phyloP scores from a whole-genome alignment of 2,797 vertebrate genomes.

The Microcaecilia unicolor region DNA sequence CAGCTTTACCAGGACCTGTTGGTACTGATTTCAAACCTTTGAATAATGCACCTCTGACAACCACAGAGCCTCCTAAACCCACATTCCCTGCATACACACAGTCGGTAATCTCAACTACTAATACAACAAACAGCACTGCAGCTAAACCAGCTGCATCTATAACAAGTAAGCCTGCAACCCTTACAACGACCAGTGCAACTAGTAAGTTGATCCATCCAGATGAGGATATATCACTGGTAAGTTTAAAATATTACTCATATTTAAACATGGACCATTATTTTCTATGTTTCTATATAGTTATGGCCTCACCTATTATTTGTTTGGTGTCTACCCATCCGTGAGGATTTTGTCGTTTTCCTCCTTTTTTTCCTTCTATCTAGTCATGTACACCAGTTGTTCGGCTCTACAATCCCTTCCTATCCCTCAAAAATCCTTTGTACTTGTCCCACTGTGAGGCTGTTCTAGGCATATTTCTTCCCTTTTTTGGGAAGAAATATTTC shows the following conservation, averaged over 20 bases:
- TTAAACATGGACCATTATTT: too few relatives aligned
- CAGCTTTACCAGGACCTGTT: slow-evolving; percentile 73
- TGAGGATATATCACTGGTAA: slow-evolving; percentile 99
- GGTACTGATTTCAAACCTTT: slow-evolving; percentile 80
- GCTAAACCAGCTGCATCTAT: slow-evolving; percentile 85
- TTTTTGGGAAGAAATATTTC: too few relatives aligned
- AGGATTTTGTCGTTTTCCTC: too few relatives aligned
- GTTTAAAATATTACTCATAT: slow-evolving; percentile 62
- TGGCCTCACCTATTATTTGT: too few relatives aligned
- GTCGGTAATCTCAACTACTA: slow-evolving; percentile 83
- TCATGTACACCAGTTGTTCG: too few relatives aligned
- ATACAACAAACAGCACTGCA: slow-evolving; percentile 87
- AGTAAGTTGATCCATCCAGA: slow-evolving; percentile 99
- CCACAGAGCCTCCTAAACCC: slow-evolving; percentile 84
- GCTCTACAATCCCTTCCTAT: too few relatives aligned
- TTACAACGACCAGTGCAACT: slow-evolving; percentile 96
- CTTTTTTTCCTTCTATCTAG: too few relatives aligned
- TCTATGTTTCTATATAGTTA: too few relatives aligned
- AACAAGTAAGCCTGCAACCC: slow-evolving; percentile 94
- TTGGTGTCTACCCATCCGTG: too few relatives aligned
- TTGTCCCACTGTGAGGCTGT: too few relatives aligned
- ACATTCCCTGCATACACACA: slow-evolving; percentile 98
- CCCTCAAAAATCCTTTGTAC: too few relatives aligned
- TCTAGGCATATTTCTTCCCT: too few relatives aligned
- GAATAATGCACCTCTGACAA: slow-evolving; percentile 64